Evolutionary conservation across 2,797 vertebrate species (phyloP).

Genomic region (Chaunax sp.): DNA sequence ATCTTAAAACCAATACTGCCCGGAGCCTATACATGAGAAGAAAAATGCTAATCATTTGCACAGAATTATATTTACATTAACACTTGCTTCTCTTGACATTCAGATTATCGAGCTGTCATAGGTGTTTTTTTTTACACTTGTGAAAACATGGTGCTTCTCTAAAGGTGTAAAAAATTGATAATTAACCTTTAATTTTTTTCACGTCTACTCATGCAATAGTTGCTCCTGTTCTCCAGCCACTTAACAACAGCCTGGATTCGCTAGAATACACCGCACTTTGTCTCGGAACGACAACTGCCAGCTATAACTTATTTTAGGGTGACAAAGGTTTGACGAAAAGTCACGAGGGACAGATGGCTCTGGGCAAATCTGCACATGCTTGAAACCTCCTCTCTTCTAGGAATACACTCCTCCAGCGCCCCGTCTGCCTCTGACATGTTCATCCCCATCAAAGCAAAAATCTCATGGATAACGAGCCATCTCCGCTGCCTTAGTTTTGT

Average conservation of each 20-base stretch:
- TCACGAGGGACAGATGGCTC: conserved; percentile 48
- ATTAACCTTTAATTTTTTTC: conserved; percentile 1
- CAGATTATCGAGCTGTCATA: not conserved
- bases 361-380: conserved; percentile 49
- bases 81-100: not conserved
- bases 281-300: conserved; percentile 11
- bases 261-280: conserved; percentile 11
- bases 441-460: conserved; percentile 75
- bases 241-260: conserved; percentile 17
- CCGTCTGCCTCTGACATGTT: conserved; percentile 50
- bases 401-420: conserved; percentile 58
- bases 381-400: conserved; percentile 49
- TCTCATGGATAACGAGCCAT: conserved; percentile 75
- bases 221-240: not conserved
- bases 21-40: not conserved
- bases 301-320: conserved; percentile 28
- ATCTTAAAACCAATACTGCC: not conserved
- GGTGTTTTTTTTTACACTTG: not conserved
- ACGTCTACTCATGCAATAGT: not conserved
- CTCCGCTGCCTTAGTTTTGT: conserved; percentile 68
- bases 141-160: not conserved
- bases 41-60: not conserved
- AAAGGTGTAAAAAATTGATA: conserved; percentile 7
- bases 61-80: not conserved
- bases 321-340: conserved; percentile 49